phyloP scores from a whole-genome alignment of 2,888 invertebrate genomes.

The Drosophila villosipedis region DNA sequence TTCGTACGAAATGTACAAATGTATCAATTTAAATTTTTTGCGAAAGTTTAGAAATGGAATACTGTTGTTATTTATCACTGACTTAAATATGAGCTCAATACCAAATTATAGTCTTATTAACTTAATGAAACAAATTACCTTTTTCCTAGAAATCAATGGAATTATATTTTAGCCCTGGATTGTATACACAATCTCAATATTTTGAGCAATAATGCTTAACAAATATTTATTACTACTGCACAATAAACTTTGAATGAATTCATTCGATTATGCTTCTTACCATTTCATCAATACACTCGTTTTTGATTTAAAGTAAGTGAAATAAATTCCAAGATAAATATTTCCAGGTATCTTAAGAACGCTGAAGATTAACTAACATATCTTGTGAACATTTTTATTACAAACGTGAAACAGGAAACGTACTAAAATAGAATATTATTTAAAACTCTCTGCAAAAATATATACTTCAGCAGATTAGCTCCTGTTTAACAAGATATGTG shows the following conservation, averaged over 20 bases:
- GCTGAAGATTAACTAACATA: neutral
- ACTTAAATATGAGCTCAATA: neutral
- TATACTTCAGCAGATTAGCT: too few relatives aligned
- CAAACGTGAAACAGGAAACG: too few relatives aligned
- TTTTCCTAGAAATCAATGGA: neutral
- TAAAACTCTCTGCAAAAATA: too few relatives aligned
- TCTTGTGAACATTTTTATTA: neutral
- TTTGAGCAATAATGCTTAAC: neutral
- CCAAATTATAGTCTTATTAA: neutral
- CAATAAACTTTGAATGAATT: neutral
- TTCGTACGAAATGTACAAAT: neutral
- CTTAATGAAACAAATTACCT: neutral
- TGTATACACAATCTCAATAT: neutral
- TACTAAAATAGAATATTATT: too few relatives aligned
- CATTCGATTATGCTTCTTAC: neutral
- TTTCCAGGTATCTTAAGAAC: neutral
- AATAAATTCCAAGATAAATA: neutral
- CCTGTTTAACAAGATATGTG: neutral
- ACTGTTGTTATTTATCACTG: neutral
- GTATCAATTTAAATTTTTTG: neutral
- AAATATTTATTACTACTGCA: neutral
- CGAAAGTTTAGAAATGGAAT: too few relatives aligned
- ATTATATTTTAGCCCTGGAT: neutral
- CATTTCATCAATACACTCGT: neutral
- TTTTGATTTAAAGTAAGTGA: neutral